phyloP scores from a whole-genome alignment of 2,113 vertebrate genomes.

The Antennarius striatus region DNA sequence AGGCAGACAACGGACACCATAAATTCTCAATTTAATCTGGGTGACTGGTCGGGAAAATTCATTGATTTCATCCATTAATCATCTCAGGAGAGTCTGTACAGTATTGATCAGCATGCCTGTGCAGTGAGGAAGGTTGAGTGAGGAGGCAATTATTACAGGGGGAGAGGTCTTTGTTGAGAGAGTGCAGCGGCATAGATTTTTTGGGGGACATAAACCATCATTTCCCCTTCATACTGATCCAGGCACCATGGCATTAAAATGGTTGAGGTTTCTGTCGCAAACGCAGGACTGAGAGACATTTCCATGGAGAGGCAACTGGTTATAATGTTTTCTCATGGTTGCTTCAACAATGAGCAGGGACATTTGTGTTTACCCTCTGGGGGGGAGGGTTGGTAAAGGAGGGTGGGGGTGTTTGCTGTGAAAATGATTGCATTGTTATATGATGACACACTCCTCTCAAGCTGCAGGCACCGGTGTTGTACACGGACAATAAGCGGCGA shows the following conservation, averaged over 20 bases:
- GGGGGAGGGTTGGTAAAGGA: neutral
- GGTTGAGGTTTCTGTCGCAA: slow-evolving; percentile 45
- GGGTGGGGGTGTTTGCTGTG: slow-evolving; percentile 29
- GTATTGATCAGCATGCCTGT: slow-evolving; percentile 35
- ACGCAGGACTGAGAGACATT: neutral
- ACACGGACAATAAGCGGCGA: slow-evolving; percentile 43
- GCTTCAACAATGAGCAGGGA: slow-evolving; percentile 36
- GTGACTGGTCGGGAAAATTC: slow-evolving; percentile 50
- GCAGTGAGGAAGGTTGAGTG: slow-evolving; percentile 22
- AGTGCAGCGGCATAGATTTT: slow-evolving; percentile 59
- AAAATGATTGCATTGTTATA: slow-evolving; percentile 59
- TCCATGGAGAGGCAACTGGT: slow-evolving; percentile 36
- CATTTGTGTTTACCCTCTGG: slow-evolving; percentile 33
- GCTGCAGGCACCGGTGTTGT: slow-evolving; percentile 31
- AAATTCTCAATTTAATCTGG: slow-evolving; percentile 48
- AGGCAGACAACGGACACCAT: neutral
- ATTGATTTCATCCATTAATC: slow-evolving; percentile 57
- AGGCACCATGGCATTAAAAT: slow-evolving; percentile 58
- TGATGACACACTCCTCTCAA: slow-evolving; percentile 39
- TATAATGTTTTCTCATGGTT: slow-evolving; percentile 44
- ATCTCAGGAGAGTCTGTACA: slow-evolving; percentile 48
- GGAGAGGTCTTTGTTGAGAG: slow-evolving; percentile 32
- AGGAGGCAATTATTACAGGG: slow-evolving; percentile 41
- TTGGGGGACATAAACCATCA: slow-evolving; percentile 59
- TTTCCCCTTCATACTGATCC: slow-evolving; percentile 30